Base-by-base conservation (phyloP, 2,113 vertebrate species). In the Scartelaos histophorus region DNA sequence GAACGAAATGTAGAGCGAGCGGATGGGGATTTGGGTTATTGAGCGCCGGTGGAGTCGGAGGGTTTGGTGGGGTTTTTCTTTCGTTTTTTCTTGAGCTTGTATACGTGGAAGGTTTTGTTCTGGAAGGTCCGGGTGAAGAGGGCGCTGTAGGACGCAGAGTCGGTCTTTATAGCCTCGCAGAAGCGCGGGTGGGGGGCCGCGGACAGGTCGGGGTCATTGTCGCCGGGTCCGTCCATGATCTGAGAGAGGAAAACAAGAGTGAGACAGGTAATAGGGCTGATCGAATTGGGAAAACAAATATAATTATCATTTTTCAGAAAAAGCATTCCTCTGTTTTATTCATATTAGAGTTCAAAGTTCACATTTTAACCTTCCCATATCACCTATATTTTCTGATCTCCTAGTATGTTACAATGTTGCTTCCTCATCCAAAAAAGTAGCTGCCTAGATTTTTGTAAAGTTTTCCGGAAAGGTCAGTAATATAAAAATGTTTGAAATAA, bases 51-150 rank as follows among this genome's bases (percentile, higher is more conserved):
- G 77, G 58, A 46, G 69, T 83, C 84, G 13, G 82, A 75, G 64
- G 66, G 71, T 69, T 84, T 91, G 57, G 43, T 90, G 49, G 35
- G 11, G 22, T 68, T 87, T 70, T 93, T 93, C 90, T 89, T 92
- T 66, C 85, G 85, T 49, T 91, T 86, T 84, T 93, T 93, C 80
- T 86, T 93, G 60, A 98, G 91, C 78, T 89, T 95, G 94, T 98
- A 99, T 62, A 98, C 95, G 0, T 97, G 94, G 90, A 99, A 98
- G 4, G 96, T 98, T 91, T 97, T 98, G 91, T 98, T 99, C 74
- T 95, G 94, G 83, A 98, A 99, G 5, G 95, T 96, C 69, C 93
- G 92, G 45, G 92, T 94, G 91, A 99, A 99, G 83, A 95, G 90
- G 0, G 61, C 61, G 0, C 79, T 71, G 69, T 96, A 97, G 3